phyloP scores from a whole-genome alignment of 1,140 invertebrate species.

The Caenorhabditis latens region DNA sequence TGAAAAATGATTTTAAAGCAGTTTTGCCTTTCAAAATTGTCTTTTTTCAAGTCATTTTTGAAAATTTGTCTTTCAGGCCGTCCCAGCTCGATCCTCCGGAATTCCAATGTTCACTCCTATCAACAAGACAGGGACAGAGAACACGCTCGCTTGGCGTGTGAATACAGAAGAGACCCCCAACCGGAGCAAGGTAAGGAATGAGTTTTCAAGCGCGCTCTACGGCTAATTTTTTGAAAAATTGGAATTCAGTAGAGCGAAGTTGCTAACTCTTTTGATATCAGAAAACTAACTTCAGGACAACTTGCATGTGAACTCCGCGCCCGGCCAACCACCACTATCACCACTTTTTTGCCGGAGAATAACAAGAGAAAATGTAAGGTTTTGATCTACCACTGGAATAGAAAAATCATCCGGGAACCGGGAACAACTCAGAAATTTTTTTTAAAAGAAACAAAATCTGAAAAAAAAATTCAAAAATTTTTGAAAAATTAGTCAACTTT shows the following conservation, averaged over 20 bases:
- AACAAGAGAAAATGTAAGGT: slow-evolving; percentile 26
- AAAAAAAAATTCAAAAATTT: background rate
- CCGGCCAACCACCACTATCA: slow-evolving; percentile 34
- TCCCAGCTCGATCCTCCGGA: slow-evolving; percentile 7
- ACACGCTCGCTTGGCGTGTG: slow-evolving; percentile 14
- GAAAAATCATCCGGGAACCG: background rate
- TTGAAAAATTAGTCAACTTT: too few species aligned
- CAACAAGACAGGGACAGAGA: background rate
- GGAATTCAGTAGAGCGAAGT: too few species aligned
- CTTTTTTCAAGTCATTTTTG: background rate
- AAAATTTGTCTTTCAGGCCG: background rate
- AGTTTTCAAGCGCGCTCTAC: too few species aligned
- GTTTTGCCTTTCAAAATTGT: background rate
- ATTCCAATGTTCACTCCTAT: background rate
- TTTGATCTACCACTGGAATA: background rate
- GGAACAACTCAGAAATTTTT: too few species aligned
- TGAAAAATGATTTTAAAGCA: background rate
- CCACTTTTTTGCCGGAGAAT: slow-evolving; percentile 28
- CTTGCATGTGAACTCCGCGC: slow-evolving; percentile 13
- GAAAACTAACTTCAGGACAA: background rate
- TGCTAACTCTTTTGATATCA: background rate
- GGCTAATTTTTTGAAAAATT: background rate
- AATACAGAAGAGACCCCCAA: slow-evolving; percentile 14
- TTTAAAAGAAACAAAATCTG: too few species aligned
- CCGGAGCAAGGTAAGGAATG: background rate